Evolutionary conservation across 1,140 invertebrate species (phyloP).

Genomic region (Ceratitis capitata): DNA sequence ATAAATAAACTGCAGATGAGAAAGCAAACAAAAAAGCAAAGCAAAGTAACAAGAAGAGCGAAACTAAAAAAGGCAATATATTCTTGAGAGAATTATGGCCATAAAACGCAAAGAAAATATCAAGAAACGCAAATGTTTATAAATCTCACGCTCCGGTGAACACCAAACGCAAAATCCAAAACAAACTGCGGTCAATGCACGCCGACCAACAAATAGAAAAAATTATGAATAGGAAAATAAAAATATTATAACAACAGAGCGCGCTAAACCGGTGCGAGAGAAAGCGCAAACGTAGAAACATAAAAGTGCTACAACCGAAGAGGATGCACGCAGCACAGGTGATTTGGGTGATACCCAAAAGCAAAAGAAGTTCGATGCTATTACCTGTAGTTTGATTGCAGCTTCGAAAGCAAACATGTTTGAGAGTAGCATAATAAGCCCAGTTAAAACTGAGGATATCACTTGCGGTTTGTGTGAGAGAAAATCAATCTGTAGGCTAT

Average conservation of each 20-base stretch:
- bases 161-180: neutral
- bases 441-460: too few species aligned
- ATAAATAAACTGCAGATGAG: neutral
- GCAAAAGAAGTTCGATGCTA: too few species aligned
- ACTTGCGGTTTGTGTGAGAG: too few species aligned
- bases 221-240: too few species aligned
- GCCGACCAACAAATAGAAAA: too few species aligned
- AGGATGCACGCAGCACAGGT: constrained; percentile 20
- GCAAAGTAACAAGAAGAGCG: neutral
- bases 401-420: constrained; percentile 21
- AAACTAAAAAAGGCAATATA: too few species aligned
- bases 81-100: neutral
- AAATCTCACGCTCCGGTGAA: too few species aligned
- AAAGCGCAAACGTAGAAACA: neutral
- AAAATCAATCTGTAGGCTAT: neutral
- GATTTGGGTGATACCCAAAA: too few species aligned
- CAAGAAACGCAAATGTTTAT: too few species aligned
- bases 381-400: too few species aligned
- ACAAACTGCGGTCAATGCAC: constrained; percentile 20
- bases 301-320: too few species aligned
- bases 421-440: neutral
- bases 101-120: neutral
- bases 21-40: neutral
- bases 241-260: too few species aligned
- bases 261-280: neutral